These are phyloP conservation scores for Euzophera pinguis DNA, from an alignment of 2,888 invertebrate genomes.

Conservation along the genomic window DNA sequence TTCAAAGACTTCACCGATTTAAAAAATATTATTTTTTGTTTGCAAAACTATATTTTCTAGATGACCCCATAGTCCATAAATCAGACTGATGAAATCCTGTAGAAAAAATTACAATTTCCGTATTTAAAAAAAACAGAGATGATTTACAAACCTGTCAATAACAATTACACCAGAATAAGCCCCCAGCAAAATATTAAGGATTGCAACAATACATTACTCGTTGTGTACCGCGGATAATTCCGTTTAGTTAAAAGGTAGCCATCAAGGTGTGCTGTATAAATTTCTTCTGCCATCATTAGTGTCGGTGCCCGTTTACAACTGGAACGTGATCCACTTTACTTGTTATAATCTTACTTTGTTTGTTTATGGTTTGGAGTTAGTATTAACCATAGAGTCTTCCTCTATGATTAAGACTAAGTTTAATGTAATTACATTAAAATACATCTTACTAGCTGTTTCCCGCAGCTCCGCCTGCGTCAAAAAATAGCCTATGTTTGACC, in stretches of 20 bases:
- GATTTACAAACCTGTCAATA: neutral
- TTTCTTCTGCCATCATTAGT: slow-evolving; percentile 9
- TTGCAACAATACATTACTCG: slow-evolving; percentile 40
- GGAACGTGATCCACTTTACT: slow-evolving; percentile 2
- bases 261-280: slow-evolving; percentile 9
- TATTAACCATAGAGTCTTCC: no score
- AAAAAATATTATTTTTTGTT: no score
- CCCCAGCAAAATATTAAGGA: slow-evolving; percentile 33
- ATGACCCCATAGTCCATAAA: no score
- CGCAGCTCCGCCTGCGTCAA: no score
- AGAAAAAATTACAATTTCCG: no score
- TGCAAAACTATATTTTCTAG: no score
- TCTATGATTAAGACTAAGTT: neutral
- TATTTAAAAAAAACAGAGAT: no score
- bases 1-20: no score
- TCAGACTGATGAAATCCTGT: no score
- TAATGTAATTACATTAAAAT: no score
- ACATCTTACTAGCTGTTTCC: no score
- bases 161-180: slow-evolving; percentile 29
- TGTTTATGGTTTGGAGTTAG: neutral
- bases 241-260: slow-evolving; percentile 13
- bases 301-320: slow-evolving; percentile 8
- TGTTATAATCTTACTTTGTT: slow-evolving; percentile 7
- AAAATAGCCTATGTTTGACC: no score
- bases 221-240: slow-evolving; percentile 25